These are phyloP conservation scores for Circaetus gallicus DNA, from an alignment of 2,113 vertebrate genomes.

Conservation along the genomic window DNA sequence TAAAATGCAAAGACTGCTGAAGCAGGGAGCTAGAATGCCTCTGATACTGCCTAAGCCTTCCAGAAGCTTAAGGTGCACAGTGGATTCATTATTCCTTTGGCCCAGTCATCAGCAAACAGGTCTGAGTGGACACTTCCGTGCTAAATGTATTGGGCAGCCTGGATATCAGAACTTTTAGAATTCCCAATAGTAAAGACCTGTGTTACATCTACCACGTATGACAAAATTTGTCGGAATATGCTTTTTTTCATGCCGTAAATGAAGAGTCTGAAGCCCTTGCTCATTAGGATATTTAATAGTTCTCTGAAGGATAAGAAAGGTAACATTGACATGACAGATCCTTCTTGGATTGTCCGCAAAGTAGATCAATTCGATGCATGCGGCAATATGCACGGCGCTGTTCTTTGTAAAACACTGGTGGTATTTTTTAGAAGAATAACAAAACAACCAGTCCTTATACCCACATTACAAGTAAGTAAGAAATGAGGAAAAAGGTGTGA, in stretches of 20 bases:
- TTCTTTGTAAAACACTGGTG: neutral
- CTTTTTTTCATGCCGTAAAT: neutral
- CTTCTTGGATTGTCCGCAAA: neutral
- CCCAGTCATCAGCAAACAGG: neutral
- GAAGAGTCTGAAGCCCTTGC: neutral
- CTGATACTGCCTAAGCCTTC: neutral
- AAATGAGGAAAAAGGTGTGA: neutral
- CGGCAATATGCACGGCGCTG: neutral
- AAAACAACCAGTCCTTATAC: neutral
- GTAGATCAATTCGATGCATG: accelerated
- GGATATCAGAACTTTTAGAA: neutral
- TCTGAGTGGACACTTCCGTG: neutral
- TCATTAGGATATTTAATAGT: neutral
- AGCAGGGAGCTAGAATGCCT: neutral
- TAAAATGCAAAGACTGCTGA: neutral
- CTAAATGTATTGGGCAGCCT: neutral
- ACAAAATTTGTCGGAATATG: neutral
- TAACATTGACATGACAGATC: neutral
- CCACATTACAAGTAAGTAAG: neutral
- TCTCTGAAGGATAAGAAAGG: neutral
- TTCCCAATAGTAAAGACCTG: neutral
- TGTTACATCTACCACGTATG: neutral
- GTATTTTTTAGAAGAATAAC: neutral
- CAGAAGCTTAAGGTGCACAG: neutral
- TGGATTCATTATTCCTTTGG: neutral